Conservation (phyloP, 2,113 vertebrate species). For the Archilochus colubris region DNA sequence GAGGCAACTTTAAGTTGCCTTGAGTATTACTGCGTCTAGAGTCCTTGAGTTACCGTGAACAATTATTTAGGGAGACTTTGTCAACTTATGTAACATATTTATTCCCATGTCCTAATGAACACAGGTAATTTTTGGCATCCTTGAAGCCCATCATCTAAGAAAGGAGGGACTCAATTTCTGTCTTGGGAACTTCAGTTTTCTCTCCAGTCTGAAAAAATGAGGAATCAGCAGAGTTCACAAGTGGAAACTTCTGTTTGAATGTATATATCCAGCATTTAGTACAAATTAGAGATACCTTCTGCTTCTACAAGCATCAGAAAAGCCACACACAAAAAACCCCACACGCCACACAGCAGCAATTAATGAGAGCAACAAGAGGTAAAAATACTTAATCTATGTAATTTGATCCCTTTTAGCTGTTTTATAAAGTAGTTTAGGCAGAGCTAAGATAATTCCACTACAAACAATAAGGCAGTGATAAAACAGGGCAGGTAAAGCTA, state of each 20-base stretch:
- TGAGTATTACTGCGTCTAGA: neutral
- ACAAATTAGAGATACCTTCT: neutral
- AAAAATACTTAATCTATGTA: slow-evolving; percentile 9
- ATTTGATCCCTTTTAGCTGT: slow-evolving; percentile 24
- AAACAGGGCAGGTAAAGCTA: slow-evolving; percentile 44
- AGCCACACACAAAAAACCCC: neutral
- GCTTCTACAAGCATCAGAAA: neutral
- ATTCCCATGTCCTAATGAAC: neutral
- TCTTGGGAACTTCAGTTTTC: neutral
- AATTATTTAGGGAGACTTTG: neutral
- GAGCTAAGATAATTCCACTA: neutral
- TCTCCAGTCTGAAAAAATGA: neutral
- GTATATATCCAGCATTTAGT: neutral
- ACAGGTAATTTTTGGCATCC: neutral
- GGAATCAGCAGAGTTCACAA: neutral
- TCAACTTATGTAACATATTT: neutral
- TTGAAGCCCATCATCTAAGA: neutral
- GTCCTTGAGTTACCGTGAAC: neutral
- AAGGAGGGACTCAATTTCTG: neutral
- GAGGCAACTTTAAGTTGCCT: neutral
- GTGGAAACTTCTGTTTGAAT: neutral
- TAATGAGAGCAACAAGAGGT: neutral
- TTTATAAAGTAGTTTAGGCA: slow-evolving; percentile 12
- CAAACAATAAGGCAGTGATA: slow-evolving; percentile 20
- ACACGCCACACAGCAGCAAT: neutral